These are phyloP conservation scores for Formica selysi DNA, from an alignment of 1,140 invertebrate species.

Conservation along the genomic window DNA sequence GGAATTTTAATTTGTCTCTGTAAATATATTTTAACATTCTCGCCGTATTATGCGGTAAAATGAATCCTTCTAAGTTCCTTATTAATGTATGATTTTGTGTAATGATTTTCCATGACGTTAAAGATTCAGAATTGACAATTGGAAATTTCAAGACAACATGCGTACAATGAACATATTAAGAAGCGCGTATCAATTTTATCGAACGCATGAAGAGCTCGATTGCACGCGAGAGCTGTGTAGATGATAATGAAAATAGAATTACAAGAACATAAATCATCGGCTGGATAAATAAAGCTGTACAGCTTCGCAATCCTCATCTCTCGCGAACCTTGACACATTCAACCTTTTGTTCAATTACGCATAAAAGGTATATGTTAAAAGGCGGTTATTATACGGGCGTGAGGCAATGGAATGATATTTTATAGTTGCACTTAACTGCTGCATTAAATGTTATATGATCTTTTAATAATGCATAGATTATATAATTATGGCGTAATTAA, in stretches of 20 bases:
- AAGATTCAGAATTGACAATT: constrained; percentile 1
- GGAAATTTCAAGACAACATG: neutral
- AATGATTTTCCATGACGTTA: neutral
- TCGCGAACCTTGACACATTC: constrained; percentile 23
- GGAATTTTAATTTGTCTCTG: neutral
- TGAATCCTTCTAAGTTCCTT: neutral
- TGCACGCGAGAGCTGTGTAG: neutral
- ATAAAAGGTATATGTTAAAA: constrained; percentile 15
- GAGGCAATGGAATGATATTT: constrained; percentile 27
- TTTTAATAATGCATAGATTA: constrained; percentile 22
- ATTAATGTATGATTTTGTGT: neutral
- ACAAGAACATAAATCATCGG: neutral
- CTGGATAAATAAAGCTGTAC: constrained; percentile 29
- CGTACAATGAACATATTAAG: constrained; percentile 28
- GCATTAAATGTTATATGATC: constrained; percentile 30
- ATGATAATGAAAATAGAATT: constrained; percentile 38
- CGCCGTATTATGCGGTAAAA: neutral
- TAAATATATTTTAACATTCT: neutral
- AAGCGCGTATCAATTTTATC: neutral
- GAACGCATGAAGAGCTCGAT: neutral
- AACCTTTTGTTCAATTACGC: constrained; percentile 19
- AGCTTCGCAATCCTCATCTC: constrained; percentile 26
- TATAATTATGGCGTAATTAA: constrained; percentile 28
- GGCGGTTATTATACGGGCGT: no score
- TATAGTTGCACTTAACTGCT: constrained; percentile 7